Evolutionary conservation across 1,140 invertebrate species (phyloP), one percentile per base, ranked within the genome.

Genomic region (Wasmannia auropunctata): DNA sequence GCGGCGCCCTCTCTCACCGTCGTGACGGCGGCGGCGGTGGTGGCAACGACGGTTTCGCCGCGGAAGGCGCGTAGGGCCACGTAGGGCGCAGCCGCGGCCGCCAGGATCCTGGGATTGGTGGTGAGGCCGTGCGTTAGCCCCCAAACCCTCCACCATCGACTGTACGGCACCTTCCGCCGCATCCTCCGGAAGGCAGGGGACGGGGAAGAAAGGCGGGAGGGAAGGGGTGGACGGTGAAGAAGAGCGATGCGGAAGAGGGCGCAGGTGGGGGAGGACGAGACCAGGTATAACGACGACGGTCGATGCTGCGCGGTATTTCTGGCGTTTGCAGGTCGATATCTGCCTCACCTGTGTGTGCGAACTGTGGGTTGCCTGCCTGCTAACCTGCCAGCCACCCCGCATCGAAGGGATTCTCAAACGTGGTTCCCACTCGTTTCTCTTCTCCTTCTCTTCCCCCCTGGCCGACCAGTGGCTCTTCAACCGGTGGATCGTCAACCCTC

Each of bases 241-340:
- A 40, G 75, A 74, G 75, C 16, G 11, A 7, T 37, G 46, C 22
- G 60, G 31, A 49, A 28, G 31, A 80, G 81, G 14, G 79, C 7
- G 31, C 58, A 58, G 67, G 19, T 43, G 65, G 80, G 56, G 85
- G 88, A 87, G 74, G 25, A 72, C 49, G 76, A 67, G 89, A 90
- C 92, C 93, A 94, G 93, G 94, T 94, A 94, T 90, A 93, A 92
- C 92, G 65, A 80, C 87, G 72, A 80, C 93, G 95, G 95, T 95
- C 95, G 95, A 95, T 95, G 94, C 92, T 95, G 94, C 95, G 89
- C 93, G 93, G 94, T 95, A 95, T 95, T 95, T 95, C 94, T 94
- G 92, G 92, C 94, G 90, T 91, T n/a, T n/a, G n/a, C 93, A 94
- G 95, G 95, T 95, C 95, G 94, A 95, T 95, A 95, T 88, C 69